Evolutionary conservation across 2,797 vertebrate genomes (phyloP).

Genomic region (Periophthalmus magnuspinnatus): DNA sequence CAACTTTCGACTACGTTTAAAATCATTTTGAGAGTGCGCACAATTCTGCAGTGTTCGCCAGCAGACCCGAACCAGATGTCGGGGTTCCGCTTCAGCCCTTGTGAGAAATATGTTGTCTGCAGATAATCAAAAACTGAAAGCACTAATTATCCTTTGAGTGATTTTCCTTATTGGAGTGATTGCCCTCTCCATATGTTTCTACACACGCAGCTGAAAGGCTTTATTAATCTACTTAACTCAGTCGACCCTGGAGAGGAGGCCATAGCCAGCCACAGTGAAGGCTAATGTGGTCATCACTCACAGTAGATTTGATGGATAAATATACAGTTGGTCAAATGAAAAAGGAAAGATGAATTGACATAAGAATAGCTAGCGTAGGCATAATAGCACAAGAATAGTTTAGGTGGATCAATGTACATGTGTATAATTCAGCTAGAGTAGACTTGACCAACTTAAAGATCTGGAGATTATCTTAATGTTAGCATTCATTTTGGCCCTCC

Average conservation of each 20-base stretch:
- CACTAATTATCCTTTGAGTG: slow-evolving; percentile 38
- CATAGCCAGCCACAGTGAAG: not conserved
- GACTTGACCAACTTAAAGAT: no score
- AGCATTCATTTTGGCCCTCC: no score
- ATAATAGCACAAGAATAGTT: not conserved
- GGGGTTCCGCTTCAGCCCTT: slow-evolving; percentile 39
- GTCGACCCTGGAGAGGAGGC: slow-evolving; percentile 7
- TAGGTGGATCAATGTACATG: not conserved
- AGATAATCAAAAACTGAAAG: slow-evolving; percentile 50
- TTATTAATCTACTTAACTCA: slow-evolving; percentile 16
- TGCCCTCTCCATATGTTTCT: slow-evolving; percentile 22
- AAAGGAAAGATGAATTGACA: slow-evolving; percentile 30
- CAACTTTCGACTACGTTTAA: slow-evolving; percentile 52
- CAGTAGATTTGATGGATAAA: slow-evolving; percentile 30
- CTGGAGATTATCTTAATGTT: no score
- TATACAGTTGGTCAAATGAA: slow-evolving; percentile 18
- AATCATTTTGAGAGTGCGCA: slow-evolving; percentile 64
- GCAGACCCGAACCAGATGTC: slow-evolving; percentile 73
- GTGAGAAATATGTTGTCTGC: slow-evolving; percentile 56
- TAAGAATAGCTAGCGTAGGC: not conserved
- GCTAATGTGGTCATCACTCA: slow-evolving; percentile 40
- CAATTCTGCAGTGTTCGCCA: slow-evolving; percentile 53
- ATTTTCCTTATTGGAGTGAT: slow-evolving; percentile 24
- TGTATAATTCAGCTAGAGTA: not conserved
- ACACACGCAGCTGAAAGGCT: slow-evolving; percentile 17